Conservation (phyloP, 2,888 invertebrate genomes). For the Homarus gammarus region DNA sequence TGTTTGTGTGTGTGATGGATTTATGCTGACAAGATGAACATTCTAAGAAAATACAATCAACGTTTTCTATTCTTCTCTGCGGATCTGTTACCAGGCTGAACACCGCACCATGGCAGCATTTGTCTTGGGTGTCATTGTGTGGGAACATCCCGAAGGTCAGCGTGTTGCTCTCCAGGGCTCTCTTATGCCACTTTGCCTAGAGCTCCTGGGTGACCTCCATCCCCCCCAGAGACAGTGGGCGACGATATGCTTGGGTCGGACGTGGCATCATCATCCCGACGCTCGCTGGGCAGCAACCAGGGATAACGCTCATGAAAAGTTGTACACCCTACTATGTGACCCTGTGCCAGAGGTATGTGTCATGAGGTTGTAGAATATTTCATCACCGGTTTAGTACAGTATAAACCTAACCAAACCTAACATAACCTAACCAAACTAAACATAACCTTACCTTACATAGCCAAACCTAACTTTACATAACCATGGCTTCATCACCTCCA, state of each 20-base stretch:
- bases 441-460: too few relatives aligned
- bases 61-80: not conserved
- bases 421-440: too few relatives aligned
- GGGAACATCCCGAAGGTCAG: constrained; percentile 92
- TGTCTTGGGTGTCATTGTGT: constrained; percentile 95
- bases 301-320: constrained; percentile 97
- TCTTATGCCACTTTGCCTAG: constrained; percentile 93
- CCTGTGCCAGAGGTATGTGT: constrained; percentile 88
- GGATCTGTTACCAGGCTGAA: constrained; percentile 80
- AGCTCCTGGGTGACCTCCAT: constrained; percentile 84
- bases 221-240: constrained; percentile 72
- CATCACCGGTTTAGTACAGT: too few relatives aligned
- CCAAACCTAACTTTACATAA: too few relatives aligned
- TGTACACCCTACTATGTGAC: constrained; percentile 89
- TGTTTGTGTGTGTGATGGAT: not conserved
- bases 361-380: too few relatives aligned
- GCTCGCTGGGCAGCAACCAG: constrained; percentile 97
- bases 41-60: not conserved
- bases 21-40: not conserved
- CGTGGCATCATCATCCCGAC: constrained; percentile 93
- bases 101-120: constrained; percentile 96
- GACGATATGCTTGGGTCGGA: constrained; percentile 84
- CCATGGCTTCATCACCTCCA: too few relatives aligned
- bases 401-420: too few relatives aligned
- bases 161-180: constrained; percentile 94